phyloP scores from a whole-genome alignment of 1,140 invertebrate species.

The Agrilus planipennis region DNA sequence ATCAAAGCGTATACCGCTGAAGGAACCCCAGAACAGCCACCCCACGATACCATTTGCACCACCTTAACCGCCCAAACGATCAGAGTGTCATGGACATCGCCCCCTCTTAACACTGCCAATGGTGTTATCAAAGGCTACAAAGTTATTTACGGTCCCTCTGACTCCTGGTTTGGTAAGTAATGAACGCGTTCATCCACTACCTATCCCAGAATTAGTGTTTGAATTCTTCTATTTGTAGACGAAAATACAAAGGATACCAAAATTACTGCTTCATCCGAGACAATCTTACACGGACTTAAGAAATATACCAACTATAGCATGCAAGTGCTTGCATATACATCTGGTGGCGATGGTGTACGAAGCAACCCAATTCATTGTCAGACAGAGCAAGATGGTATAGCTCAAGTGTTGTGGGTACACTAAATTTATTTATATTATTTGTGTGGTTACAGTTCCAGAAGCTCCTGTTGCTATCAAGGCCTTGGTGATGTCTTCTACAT shows the following conservation, averaged over 20 bases:
- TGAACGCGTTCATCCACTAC: background rate
- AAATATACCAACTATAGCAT: conserved; percentile 97
- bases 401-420: background rate
- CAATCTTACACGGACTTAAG: conserved; percentile 80
- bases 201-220: background rate
- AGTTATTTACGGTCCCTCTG: conserved; percentile 86
- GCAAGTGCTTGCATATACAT: conserved; percentile 88
- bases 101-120: conserved; percentile 78
- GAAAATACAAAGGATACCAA: conserved; percentile 85
- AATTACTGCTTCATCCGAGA: conserved; percentile 83
- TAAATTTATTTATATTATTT: conserved; percentile 4
- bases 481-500: conserved; percentile 78
- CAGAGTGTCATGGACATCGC: conserved; percentile 84
- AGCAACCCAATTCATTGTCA: conserved; percentile 84
- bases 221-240: conserved; percentile 42
- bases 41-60: conserved; percentile 81
- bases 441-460: conserved; percentile 64
- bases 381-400: conserved; percentile 86
- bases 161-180: conserved; percentile 77
- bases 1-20: conserved; percentile 84
- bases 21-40: conserved; percentile 86
- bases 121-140: conserved; percentile 95
- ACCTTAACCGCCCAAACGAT: conserved; percentile 88
- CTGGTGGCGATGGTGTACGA: conserved; percentile 89
- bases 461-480: conserved; percentile 86